phyloP scores from a whole-genome alignment of 2,113 vertebrate species.

The Melospiza georgiana region DNA sequence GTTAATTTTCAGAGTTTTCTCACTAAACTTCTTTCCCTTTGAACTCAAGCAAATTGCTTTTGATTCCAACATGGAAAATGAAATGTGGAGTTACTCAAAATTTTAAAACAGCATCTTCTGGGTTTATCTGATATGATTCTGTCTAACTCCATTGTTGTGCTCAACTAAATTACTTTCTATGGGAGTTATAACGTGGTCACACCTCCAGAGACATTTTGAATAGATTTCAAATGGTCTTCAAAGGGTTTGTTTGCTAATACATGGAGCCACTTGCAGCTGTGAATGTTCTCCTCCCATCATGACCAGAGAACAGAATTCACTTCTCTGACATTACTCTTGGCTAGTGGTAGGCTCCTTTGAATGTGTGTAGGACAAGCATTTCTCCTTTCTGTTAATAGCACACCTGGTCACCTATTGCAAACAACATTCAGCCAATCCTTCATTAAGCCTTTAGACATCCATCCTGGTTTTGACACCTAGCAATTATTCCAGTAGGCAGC shows the following conservation, averaged over 20 bases:
- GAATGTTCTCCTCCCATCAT: background rate
- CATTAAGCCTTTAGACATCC: conserved; percentile 46
- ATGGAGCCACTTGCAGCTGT: background rate
- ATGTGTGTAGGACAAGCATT: background rate
- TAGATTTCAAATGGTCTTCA: background rate
- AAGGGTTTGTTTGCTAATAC: background rate
- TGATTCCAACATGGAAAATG: background rate
- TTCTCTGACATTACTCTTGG: background rate
- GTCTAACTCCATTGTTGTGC: background rate
- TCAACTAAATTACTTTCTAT: background rate
- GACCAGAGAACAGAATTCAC: background rate
- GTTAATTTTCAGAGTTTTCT: background rate
- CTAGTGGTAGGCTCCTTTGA: background rate
- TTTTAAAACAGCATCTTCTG: background rate
- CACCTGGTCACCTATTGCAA: background rate
- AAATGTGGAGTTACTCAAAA: background rate
- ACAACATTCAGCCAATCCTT: background rate
- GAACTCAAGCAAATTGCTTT: background rate
- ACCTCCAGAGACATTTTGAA: background rate
- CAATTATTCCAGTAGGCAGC: conserved; percentile 58
- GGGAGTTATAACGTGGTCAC: background rate
- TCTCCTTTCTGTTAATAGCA: background rate
- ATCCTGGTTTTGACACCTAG: conserved; percentile 49
- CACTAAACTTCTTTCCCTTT: background rate
- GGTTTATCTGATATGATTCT: background rate